Base-by-base conservation (phyloP, 2,888 invertebrate genomes). In the Meiosimyza decipiens region DNA sequence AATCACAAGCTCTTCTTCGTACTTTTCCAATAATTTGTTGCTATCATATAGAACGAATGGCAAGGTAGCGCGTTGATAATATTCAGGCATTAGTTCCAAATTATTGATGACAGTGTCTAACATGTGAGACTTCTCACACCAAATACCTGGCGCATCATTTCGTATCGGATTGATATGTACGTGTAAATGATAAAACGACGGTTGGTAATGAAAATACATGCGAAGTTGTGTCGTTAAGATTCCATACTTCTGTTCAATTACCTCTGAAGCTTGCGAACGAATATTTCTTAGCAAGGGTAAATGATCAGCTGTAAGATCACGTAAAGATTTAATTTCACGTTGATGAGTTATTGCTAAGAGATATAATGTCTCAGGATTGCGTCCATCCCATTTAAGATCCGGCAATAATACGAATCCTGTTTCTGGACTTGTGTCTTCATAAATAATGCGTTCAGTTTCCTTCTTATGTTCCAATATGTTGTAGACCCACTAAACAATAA, bases 331-430 rank as follows among this genome's bases (percentile, higher is more conserved):
- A 7, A 99, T 90, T 65, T 90, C 91, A 77, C 89, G 91, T 76
- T 91, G 89, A 78, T 92, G 90, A 0, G 93, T 90, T 72, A 99
- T 91, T 0, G 95, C 98, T 71, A 97, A 87, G 9, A 96, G 87
- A 85, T 99, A 97, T 15, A 99, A 87, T 0, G 93, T 93, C 81
- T 95, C 94, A 18, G 91, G 77, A 74, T 88, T 88, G 63, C 89
- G 88, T 15, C 95, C 95, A 87, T 98, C 95, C 99, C 99, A 99
- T 87, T 99, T 99, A 72, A 98, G 89, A 87, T 99, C 99, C 0
- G 97, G 97, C 1, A 97, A 82, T 15, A 99, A 87, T 15, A 99
- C 89, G 84, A 98, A 99, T 0, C 98, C 98, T 75, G 88, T 91
- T 60, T 91, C 90, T 1, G 93, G 91, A 79, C 90, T 89, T 6